Conservation (phyloP, 2,888 invertebrate genomes). For the Onchidella celtica region DNA sequence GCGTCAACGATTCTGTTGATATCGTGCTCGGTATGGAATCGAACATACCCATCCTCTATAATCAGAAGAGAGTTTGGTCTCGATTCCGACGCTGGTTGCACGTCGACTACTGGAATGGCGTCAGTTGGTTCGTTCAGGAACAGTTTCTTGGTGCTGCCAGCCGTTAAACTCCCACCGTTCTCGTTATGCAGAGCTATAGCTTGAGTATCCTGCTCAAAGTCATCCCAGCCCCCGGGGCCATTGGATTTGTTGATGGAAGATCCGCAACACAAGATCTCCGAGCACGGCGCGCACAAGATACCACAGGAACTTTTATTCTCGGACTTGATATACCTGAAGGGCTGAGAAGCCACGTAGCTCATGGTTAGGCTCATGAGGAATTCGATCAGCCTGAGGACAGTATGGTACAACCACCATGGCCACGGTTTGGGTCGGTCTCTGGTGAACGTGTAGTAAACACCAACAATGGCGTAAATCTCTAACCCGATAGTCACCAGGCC, state of each 20-base stretch:
- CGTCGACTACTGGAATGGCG: conserved; percentile 47
- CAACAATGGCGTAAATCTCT: conserved; percentile 90
- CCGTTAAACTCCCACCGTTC: background rate
- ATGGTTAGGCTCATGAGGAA: conserved; percentile 90
- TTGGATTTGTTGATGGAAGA: conserved; percentile 16
- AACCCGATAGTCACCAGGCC: conserved; percentile 91
- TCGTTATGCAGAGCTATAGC: background rate
- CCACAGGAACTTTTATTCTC: conserved; percentile 37
- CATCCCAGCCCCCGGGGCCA: conserved; percentile 21
- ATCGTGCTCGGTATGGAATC: conserved; percentile 85
- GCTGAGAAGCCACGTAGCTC: conserved; percentile 91
- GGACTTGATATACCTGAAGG: conserved; percentile 60
- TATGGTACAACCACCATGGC: conserved; percentile 95
- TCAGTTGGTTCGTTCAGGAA: conserved; percentile 21
- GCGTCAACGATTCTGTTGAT: conserved; percentile 45
- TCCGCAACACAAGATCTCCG: conserved; percentile 46
- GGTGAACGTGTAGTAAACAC: conserved; percentile 82
- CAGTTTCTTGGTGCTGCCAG: background rate
- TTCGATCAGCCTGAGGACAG: conserved; percentile 91
- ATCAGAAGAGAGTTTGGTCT: conserved; percentile 86
- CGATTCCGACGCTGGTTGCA: conserved; percentile 34
- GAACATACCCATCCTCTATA: conserved; percentile 93
- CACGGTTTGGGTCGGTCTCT: conserved; percentile 83
- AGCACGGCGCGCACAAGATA: conserved; percentile 51
- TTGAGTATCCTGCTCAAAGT: conserved; percentile 4